A percentile compares a stretch with the other conserved stretches of the same genome.
phyloP scores from a whole-genome alignment of 2,113 vertebrate genomes.

The Paraplagusia blochii region DNA sequence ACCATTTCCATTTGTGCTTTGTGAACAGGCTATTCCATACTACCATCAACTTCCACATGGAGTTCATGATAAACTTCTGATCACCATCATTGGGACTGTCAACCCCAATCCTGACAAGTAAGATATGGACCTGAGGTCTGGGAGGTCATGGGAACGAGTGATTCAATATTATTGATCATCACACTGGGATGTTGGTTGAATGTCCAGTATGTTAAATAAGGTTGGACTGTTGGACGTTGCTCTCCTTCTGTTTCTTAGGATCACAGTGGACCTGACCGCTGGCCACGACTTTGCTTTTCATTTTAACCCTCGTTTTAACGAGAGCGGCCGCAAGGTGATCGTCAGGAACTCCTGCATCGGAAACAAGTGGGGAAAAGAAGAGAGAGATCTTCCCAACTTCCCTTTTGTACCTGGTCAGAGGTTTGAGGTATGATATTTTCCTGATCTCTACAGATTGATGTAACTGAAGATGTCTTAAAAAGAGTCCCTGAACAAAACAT shows the following conservation, averaged over 20 bases:
- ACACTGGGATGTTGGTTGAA: not conserved
- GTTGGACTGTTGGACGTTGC: not conserved
- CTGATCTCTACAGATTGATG: no score
- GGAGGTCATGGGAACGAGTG: no score
- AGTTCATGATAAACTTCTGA: slow-evolving; percentile 38
- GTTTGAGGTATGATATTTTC: slow-evolving; percentile 43
- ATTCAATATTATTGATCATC: no score
- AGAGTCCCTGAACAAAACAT: no score
- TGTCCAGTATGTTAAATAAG: not conserved
- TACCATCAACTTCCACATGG: not conserved
- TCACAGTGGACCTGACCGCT: slow-evolving; percentile 26
- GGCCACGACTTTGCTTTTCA: slow-evolving; percentile 34
- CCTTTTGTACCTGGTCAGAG: slow-evolving; percentile 38
- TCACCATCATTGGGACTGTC: slow-evolving; percentile 49
- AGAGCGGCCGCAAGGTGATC: slow-evolving; percentile 12
- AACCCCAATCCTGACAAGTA: slow-evolving; percentile 41
- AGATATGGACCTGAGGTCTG: slow-evolving; percentile 1
- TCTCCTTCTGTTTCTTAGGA: slow-evolving; percentile 22
- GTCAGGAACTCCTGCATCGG: slow-evolving; percentile 45
- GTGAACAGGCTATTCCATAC: slow-evolving; percentile 37
- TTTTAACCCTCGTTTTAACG: slow-evolving; percentile 64
- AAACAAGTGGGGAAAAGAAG: slow-evolving; percentile 49
- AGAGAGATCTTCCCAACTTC: slow-evolving; percentile 18
- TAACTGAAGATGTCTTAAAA: no score
- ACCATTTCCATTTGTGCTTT: not conserved